phyloP scores from a whole-genome alignment of 2,113 vertebrate species.

The Malaclemys terrapin region DNA sequence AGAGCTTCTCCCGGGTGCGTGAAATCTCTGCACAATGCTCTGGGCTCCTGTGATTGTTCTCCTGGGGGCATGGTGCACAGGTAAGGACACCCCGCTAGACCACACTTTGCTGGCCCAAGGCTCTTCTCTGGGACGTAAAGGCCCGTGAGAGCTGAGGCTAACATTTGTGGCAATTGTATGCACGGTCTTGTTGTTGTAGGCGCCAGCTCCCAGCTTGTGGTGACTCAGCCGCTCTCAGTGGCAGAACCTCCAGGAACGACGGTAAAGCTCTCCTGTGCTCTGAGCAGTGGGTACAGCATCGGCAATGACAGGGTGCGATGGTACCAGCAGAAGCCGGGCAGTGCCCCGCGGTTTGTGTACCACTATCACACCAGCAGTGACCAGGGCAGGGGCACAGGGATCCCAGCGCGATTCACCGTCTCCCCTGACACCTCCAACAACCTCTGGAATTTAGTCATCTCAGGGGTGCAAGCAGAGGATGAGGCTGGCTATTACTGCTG shows the following conservation, averaged over 20 bases:
- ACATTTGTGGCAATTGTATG: background rate
- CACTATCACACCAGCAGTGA: background rate
- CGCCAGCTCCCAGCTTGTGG: background rate
- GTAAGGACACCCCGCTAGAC: background rate
- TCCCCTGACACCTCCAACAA: background rate
- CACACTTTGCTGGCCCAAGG: background rate
- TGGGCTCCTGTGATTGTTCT: background rate
- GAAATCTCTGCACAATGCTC: background rate
- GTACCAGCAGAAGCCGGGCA: background rate
- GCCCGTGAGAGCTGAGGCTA: too few relatives aligned
- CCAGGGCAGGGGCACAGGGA: background rate
- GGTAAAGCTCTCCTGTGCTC: background rate
- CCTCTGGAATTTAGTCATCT: constrained; percentile 4
- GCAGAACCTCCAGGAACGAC: background rate
- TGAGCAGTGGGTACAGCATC: background rate
- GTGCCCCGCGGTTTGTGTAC: background rate
- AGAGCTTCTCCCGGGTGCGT: background rate
- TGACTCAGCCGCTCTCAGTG: background rate
- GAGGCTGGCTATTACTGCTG: background rate
- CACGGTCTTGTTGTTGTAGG: background rate
- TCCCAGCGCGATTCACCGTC: constrained; percentile 12
- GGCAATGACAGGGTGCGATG: background rate
- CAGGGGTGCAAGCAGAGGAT: background rate
- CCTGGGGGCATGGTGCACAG: background rate
- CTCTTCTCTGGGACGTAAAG: background rate